These are phyloP conservation scores for Eudorcas thomsonii DNA, from an alignment of 2,113 vertebrate genomes.

Conservation along the genomic window DNA sequence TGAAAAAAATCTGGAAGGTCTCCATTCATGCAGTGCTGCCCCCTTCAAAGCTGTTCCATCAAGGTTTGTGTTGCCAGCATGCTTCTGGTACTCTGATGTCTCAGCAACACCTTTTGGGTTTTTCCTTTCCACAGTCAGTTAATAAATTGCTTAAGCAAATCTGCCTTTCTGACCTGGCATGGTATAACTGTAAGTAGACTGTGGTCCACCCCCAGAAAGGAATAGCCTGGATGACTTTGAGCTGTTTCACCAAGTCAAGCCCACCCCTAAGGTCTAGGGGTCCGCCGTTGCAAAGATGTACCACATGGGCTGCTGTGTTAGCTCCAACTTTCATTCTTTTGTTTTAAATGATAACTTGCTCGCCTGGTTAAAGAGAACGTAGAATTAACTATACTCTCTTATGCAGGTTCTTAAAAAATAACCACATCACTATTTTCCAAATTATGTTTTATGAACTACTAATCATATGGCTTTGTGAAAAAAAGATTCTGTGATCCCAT, in stretches of 20 bases:
- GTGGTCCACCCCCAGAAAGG: neutral
- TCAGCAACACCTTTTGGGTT: neutral
- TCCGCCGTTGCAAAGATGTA: neutral
- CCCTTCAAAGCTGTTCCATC: neutral
- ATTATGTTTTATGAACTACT: neutral
- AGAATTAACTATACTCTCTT: neutral
- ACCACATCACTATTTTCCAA: neutral
- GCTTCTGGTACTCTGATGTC: neutral
- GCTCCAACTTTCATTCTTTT: neutral
- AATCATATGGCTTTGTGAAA: neutral
- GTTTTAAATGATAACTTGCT: neutral
- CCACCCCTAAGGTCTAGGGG: neutral
- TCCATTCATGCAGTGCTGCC: neutral
- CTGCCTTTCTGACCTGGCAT: neutral
- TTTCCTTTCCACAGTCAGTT: neutral
- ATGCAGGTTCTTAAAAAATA: neutral
- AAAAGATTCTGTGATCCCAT: neutral
- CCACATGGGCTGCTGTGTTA: neutral
- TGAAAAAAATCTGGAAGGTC: neutral
- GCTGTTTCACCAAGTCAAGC: neutral
- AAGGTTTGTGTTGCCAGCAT: neutral
- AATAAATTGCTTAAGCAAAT: neutral
- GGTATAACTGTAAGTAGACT: neutral
- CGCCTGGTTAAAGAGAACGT: neutral
- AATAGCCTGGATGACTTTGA: neutral